These are phyloP conservation scores for Dryas iulia DNA, from an alignment of 1,140 invertebrate genomes.

Conservation along the genomic window DNA sequence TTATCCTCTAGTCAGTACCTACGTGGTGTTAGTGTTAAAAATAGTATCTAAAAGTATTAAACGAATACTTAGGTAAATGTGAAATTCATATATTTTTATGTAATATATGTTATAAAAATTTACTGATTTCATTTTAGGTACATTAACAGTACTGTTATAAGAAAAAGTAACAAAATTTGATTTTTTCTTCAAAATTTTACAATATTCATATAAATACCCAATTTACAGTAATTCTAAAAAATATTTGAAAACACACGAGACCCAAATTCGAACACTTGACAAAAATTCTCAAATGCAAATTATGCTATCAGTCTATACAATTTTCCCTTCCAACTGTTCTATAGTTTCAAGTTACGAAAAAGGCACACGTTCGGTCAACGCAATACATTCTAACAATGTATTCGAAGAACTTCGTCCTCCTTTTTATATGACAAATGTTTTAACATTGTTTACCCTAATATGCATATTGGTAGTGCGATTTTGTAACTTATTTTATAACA, in stretches of 20 bases:
- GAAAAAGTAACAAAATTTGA: no score
- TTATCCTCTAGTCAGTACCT: no score
- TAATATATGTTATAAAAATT: no score
- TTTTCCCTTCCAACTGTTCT: background rate
- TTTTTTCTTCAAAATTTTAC: no score
- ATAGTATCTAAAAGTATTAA: no score
- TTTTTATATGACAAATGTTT: constrained; percentile 22
- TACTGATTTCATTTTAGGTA: no score
- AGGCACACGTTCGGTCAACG: constrained; percentile 4
- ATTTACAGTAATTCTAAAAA: background rate
- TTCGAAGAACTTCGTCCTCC: constrained; percentile 15
- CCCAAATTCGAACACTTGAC: background rate
- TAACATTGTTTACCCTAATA: constrained; percentile 6
- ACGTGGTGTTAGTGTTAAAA: background rate
- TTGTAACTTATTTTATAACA: background rate
- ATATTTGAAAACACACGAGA: no score
- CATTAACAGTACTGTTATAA: no score
- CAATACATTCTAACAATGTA: constrained; percentile 21
- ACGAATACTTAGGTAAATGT: no score
- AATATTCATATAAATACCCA: no score
- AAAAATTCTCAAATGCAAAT: background rate
- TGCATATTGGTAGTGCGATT: constrained; percentile 4
- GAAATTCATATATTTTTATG: no score
- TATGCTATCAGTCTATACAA: background rate
- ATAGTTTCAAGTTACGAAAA: background rate